Conservation (phyloP, 2,888 invertebrate genomes). For the Tridacna crocea region DNA sequence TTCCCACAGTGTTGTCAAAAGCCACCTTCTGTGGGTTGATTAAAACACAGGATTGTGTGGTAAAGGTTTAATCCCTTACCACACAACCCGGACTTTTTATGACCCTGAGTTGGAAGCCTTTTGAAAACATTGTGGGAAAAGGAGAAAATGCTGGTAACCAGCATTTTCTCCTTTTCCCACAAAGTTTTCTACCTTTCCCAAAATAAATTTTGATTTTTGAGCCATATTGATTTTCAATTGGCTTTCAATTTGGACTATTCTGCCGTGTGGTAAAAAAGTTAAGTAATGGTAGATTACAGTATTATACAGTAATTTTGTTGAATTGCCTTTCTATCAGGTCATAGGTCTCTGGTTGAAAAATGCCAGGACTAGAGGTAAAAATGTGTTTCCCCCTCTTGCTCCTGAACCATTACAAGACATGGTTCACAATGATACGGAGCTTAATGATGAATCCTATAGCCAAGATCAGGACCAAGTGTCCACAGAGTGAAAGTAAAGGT, state of each 20-base stretch:
- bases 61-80: too few relatives aligned
- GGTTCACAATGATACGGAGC: conserved; percentile 42
- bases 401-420: conserved; percentile 53
- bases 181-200: too few relatives aligned
- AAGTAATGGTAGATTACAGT: too few relatives aligned
- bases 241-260: not conserved
- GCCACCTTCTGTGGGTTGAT: too few relatives aligned
- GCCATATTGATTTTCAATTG: too few relatives aligned
- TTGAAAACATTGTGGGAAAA: not conserved
- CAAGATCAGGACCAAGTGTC: conserved; percentile 8
- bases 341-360: conserved; percentile 60
- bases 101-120: too few relatives aligned
- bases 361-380: conserved; percentile 40
- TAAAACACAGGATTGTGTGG: too few relatives aligned
- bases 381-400: conserved; percentile 53
- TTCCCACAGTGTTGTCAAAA: too few relatives aligned
- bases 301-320: too few relatives aligned
- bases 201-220: too few relatives aligned
- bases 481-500: not conserved
- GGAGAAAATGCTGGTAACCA: not conserved
- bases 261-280: too few relatives aligned
- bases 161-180: not conserved
- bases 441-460: conserved; percentile 13
- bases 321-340: conserved; percentile 27
- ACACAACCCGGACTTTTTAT: too few relatives aligned